Conservation (phyloP, 1,140 invertebrate genomes). For the Pseudomyrmex flavicornis region DNA sequence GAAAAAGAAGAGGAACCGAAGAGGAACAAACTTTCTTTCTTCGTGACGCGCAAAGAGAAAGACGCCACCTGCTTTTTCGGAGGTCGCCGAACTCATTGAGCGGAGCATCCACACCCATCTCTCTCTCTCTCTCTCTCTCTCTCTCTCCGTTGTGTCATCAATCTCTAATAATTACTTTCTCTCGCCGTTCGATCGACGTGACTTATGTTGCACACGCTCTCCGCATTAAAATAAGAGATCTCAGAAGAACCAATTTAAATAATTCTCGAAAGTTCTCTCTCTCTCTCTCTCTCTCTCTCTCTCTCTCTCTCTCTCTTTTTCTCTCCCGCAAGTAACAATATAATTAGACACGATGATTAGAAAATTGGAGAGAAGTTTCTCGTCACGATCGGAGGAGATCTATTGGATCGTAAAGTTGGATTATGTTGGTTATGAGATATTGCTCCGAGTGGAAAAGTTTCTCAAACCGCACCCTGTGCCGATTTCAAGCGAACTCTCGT, state of each 20-base stretch:
- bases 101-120: conserved; percentile 66
- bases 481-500: conserved; percentile 30
- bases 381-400: background rate
- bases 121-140: background rate
- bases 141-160: conserved; percentile 44
- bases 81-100: conserved; percentile 60
- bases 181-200: background rate
- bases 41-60: conserved; percentile 60
- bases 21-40: conserved; percentile 67
- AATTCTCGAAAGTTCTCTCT: background rate
- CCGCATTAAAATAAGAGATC: background rate
- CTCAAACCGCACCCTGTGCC: conserved; percentile 12
- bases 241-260: background rate
- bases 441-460: background rate
- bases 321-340: background rate
- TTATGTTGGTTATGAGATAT: background rate
- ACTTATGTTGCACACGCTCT: background rate
- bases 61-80: conserved; percentile 71
- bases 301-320: background rate
- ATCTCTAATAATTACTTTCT: conserved; percentile 72
- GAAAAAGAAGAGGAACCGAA: background rate
- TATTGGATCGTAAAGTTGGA: too few species aligned
- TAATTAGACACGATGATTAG: background rate
- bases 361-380: background rate
- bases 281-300: background rate